Conservation (phyloP, 1,140 invertebrate species). For the Euura lappo region DNA sequence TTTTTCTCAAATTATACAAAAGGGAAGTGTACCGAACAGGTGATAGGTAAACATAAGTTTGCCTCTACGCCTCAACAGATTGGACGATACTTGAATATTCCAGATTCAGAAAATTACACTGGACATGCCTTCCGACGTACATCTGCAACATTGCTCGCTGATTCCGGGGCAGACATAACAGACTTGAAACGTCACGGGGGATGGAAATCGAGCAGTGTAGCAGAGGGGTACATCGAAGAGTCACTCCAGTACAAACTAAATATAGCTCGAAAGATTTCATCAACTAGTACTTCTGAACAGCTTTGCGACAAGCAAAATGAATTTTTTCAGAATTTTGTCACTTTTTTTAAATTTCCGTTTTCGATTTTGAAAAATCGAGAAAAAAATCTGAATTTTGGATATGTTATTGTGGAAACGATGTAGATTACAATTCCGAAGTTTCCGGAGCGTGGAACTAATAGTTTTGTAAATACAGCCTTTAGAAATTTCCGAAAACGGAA, state of each 20-base stretch:
- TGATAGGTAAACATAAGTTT: constrained; percentile 23
- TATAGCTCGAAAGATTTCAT: neutral
- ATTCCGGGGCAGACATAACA: constrained; percentile 9
- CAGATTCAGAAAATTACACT: constrained; percentile 21
- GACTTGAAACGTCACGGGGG: neutral
- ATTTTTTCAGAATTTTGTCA: too few species aligned
- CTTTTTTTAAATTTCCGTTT: too few species aligned
- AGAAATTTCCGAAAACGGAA: too few species aligned
- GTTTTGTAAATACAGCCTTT: too few species aligned
- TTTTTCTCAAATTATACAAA: constrained; percentile 24
- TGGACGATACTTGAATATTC: constrained; percentile 22
- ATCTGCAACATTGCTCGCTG: constrained; percentile 21
- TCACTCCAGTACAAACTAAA: neutral
- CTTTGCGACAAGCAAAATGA: neutral
- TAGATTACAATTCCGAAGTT: too few species aligned
- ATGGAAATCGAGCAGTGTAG: neutral
- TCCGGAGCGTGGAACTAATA: too few species aligned
- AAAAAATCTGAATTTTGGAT: too few species aligned
- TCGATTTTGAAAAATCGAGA: too few species aligned
- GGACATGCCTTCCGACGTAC: constrained; percentile 24
- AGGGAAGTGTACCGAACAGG: constrained; percentile 23
- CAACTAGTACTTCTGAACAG: neutral
- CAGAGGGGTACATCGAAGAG: neutral
- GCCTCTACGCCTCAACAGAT: constrained; percentile 11
- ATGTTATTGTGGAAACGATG: too few species aligned